Base-by-base conservation (phyloP, 2,113 vertebrate genomes). In the Rhizomys pruinosus region DNA sequence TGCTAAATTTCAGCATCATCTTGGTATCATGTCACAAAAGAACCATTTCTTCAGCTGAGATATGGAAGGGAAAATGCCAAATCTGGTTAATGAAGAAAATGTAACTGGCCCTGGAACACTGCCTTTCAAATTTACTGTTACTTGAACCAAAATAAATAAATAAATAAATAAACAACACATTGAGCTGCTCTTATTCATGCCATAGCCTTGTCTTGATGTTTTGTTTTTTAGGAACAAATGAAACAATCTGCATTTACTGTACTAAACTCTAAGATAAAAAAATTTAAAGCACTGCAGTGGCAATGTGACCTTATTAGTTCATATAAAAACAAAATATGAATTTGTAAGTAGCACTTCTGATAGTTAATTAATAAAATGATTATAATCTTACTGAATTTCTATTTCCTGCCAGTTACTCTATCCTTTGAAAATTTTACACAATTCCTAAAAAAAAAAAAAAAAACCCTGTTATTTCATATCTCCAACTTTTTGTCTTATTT, bases 321-420 rank as follows among this genome's bases (percentile, higher is more conserved):
- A 64, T 85, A 52, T 76, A 81, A 94, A 90, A 84, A 34, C 15
- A 93, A 94, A 93, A 92, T 63, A 76, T 6, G 44, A 81, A 61
- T 71, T 87, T 94, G 9, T 76, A 89, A 96, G 77, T 91, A 87
- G 1, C 23, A 87, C 11, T 61, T 68, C 25, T 69, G 5, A 84
- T 27, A 91, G 59, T 76, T 85, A 90, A 81, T 95, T 92, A n/a
- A n/a, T 93, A 77, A 94, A 80, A 73, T 72, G 25, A 87, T 92
- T 90, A 74, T 90, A 93, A 90, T 32, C 61, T 90, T 66, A 93
- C 61, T 90, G 82, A 90, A 74, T 86, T 93, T 88, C 32, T 81
- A 52, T 94, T 91, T 96, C 47, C 80, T 92, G 25, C 42, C 87
- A 94, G 47, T 82, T 94, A 12, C 34, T 84, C 17, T n/a, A 84